phyloP scores from a whole-genome alignment of 2,888 invertebrate genomes.

The Acrobasis repandana region DNA sequence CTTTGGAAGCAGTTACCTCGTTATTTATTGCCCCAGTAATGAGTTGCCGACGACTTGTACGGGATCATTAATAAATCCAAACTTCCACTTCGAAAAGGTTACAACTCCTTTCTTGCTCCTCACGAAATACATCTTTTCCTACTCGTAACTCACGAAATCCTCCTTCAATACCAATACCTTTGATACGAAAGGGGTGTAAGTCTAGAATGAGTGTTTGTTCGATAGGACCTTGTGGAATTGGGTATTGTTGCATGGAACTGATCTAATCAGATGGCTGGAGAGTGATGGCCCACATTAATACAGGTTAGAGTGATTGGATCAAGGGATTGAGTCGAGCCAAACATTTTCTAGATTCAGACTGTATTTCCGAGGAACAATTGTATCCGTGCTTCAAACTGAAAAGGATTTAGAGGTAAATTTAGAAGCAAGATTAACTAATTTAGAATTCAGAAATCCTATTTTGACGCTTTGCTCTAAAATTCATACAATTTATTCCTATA shows the following conservation, averaged over 20 bases:
- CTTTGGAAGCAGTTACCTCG: constrained; percentile 49
- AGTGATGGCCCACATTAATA: constrained; percentile 68
- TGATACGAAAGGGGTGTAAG: constrained; percentile 46
- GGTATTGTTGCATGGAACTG: constrained; percentile 41
- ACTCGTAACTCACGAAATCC: constrained; percentile 32
- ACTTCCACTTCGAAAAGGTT: constrained; percentile 45
- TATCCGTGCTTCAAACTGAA: neutral
- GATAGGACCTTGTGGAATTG: constrained; percentile 39
- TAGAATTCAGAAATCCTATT: neutral
- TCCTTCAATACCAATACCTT: constrained; percentile 30
- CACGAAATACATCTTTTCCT: constrained; percentile 43
- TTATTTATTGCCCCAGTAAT: constrained; percentile 68
- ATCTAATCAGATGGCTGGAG: constrained; percentile 63
- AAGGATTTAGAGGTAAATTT: neutral
- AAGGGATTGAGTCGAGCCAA: constrained; percentile 49
- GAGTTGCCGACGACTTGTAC: constrained; percentile 63
- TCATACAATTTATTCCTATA: neutral
- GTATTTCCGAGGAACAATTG: neutral
- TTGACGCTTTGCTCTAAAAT: neutral
- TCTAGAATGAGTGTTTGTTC: constrained; percentile 29
- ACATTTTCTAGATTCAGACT: constrained; percentile 21
- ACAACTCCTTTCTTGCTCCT: constrained; percentile 39
- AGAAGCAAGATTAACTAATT: neutral
- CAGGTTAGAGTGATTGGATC: constrained; percentile 58
- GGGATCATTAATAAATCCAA: constrained; percentile 67